These are phyloP conservation scores for Megaceryle torquata DNA, from an alignment of 2,113 vertebrate species.

Conservation along the genomic window DNA sequence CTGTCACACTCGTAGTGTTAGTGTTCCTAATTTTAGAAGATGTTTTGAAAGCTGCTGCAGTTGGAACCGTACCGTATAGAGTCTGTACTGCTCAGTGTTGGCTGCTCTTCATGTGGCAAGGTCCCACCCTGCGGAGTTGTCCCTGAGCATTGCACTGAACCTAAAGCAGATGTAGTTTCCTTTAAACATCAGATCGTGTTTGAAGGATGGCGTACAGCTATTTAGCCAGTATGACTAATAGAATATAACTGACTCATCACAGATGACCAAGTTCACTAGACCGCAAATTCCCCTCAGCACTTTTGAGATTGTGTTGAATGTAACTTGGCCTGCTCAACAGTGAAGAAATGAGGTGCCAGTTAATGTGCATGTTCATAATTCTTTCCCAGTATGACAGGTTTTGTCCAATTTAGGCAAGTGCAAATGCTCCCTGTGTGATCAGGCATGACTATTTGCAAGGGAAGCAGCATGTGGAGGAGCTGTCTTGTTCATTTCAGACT, in stretches of 20 bases:
- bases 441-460: background rate
- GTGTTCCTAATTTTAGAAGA: background rate
- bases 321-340: background rate
- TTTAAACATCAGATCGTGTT: fast-evolving
- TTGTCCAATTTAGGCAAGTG: background rate
- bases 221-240: background rate
- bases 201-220: background rate
- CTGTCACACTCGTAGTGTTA: background rate
- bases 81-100: background rate
- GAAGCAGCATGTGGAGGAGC: background rate
- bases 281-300: background rate
- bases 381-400: background rate
- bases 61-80: background rate
- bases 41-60: background rate
- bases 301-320: background rate
- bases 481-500: background rate
- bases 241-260: background rate
- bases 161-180: background rate
- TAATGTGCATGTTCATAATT: background rate
- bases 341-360: background rate
- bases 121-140: background rate
- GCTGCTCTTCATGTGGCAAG: background rate
- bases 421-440: background rate
- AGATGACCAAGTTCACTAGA: background rate
- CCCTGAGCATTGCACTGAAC: background rate